Evolutionary conservation across 2,888 invertebrate species (phyloP).

Genomic region (Gastrophysa polygoni): DNA sequence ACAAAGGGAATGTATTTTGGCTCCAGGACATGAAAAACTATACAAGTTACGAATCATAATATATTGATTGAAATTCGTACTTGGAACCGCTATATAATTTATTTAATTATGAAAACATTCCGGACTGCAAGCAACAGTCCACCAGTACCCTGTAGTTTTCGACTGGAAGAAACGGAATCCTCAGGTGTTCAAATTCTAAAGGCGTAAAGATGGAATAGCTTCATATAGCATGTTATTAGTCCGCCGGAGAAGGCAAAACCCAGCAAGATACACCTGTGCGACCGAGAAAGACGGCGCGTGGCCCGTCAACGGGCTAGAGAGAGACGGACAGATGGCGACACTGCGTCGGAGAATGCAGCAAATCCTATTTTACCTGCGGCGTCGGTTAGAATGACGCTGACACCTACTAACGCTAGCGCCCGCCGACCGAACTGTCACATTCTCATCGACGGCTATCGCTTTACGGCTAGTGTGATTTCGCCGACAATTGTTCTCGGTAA

Average conservation of each 20-base stretch:
- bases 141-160: conserved; percentile 24
- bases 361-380: conserved; percentile 57
- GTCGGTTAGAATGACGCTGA: conserved; percentile 29
- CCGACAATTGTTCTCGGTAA: conserved; percentile 35
- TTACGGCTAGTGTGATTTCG: conserved; percentile 35
- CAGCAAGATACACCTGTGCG: conserved; percentile 36
- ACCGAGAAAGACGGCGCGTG: conserved; percentile 25
- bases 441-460: conserved; percentile 18
- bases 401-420: conserved; percentile 21
- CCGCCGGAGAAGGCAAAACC: conserved; percentile 49
- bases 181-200: conserved; percentile 54
- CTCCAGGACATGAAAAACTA: no score
- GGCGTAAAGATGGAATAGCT: conserved; percentile 56
- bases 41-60: no score
- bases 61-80: no score
- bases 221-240: conserved; percentile 54
- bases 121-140: conserved; percentile 13
- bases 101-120: conserved; percentile 2
- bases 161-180: conserved; percentile 41
- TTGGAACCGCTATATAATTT: background rate
- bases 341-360: conserved; percentile 58
- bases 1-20: no score
- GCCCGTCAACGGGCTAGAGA: conserved; percentile 33
- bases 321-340: conserved; percentile 54
- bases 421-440: conserved; percentile 14